These are phyloP conservation scores for Platysternon megacephalum DNA, from an alignment of 2,113 vertebrate genomes.

Conservation along the genomic window DNA sequence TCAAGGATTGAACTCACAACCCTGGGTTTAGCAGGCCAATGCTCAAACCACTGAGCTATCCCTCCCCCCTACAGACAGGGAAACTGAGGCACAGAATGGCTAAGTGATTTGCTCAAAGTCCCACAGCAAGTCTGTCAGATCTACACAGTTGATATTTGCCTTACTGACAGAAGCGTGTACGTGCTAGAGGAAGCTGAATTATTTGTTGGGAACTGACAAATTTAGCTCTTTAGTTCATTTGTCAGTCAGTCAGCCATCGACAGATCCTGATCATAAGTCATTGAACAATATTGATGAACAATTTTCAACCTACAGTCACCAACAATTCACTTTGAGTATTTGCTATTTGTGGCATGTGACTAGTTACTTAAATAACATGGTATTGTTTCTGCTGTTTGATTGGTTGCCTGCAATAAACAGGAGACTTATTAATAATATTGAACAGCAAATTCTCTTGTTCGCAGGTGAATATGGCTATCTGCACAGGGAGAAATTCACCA, in stretches of 20 bases:
- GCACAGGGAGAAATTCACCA: rapidly evolving
- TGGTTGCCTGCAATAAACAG: not conserved
- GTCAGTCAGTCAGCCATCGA: not conserved
- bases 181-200: not conserved
- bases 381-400: not conserved
- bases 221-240: not conserved
- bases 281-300: not conserved
- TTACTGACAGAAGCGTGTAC: not conserved
- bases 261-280: not conserved
- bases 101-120: not conserved
- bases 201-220: not conserved
- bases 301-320: not conserved
- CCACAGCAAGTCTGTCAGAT: not conserved
- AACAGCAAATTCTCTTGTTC: not conserved
- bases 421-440: not conserved
- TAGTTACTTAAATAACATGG: not conserved
- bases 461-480: not conserved
- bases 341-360: not conserved
- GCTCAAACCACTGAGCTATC: no score
- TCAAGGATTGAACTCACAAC: no score
- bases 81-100: not conserved
- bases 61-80: rapidly evolving
- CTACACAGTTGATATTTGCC: not conserved
- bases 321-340: not conserved
- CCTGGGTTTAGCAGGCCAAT: no score